Base-by-base conservation (phyloP, 2,113 vertebrate genomes). In the Arizona elegans region DNA sequence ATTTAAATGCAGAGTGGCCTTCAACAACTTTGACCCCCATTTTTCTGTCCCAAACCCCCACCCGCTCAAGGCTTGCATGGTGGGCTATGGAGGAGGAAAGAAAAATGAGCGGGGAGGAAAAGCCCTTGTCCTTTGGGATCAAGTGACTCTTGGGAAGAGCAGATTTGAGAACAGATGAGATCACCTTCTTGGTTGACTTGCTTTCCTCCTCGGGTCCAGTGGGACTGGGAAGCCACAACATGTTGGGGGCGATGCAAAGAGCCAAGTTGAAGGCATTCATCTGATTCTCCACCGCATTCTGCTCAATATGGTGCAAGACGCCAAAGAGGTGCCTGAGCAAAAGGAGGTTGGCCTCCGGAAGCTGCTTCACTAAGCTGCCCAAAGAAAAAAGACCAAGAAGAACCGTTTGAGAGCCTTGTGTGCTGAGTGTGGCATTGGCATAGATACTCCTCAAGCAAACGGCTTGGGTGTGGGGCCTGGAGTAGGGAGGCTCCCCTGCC, bases 201-300 rank as follows among this genome's bases (percentile, higher is more conserved):
- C 97, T 98, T 54, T 98, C 98, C 88, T 98, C 97, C 55, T 98
- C 98, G 4, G 98, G 97, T 38, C 97, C 97, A 5, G 96, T 95
- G 23, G 97, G 95, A 26, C 95, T 95, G 0, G 98, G 96, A 1
- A 98, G 96, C 98, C 98, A 98, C 50, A 98, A 95, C 97, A 98
- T 98, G 93, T 98, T 98, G 92, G 98, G 98, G 56, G 98, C 98
- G 43, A 98, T 98, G 95, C 98, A 98, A 53, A 98, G 97, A 9
- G 98, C 97, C 94, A 98, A 95, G 92, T 98, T 98, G 86, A 97
- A 97, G 56, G 98, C 98, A 29, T 96, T 98, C 98, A 98, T 98
- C 96, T 98, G 98, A 91, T 98, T 98, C 70, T 98, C 97, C 0
- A 96, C 93, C 0, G 98, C 97, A 65, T 97, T 97, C 95, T 97